Base-by-base conservation (phyloP, 2,888 invertebrate species). In the Watsonalla binaria region DNA sequence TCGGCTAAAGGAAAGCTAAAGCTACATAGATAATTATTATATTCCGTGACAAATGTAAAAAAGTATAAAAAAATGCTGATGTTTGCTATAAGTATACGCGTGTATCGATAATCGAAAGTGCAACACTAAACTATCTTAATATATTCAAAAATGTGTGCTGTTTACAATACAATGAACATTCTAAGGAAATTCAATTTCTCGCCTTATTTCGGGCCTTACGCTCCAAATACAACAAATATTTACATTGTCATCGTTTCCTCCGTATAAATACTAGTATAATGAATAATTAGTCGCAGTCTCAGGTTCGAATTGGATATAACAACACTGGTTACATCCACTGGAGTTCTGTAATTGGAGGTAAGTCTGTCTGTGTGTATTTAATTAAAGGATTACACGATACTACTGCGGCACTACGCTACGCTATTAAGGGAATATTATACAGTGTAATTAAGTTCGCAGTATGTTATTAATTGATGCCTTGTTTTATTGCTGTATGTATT, bases 391-490 rank as follows among this genome's bases (percentile, higher is more conserved):
- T 42, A 42, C 42, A 42, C 11, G 2, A 5, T 11, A 42, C 8
- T 11, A 42, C 42, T 11, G 11, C 11, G 2, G 9, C 5, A 42
- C 8, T 11, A 42, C 42, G 11, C 11, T 42, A 11, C 42, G 11
- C 11, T 11, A 11, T 42, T 11, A 42, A 42, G 42, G 11, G 42
- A 42, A 42, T 37, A 37, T 5, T 11, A 42, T 42, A 24, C 24
- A 24, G 24, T 24, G 24, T 24, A 24, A 24, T 24, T 24, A 24
- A 24, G 24, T 24, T 24, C 24, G 24, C 24, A 54, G 54, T 46
- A 50, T 50, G 45, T 47, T 35, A 35, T 37, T 34, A 54, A 52
- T 56, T 52, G 49, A 51, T 51, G 54, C 56, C 47, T 57, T 50
- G 52, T 52, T 54, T 54, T 54, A 57, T 54, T 50, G 51, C 51